Base-by-base conservation (phyloP, 2,888 invertebrate genomes). In the Carabus problematicus region DNA sequence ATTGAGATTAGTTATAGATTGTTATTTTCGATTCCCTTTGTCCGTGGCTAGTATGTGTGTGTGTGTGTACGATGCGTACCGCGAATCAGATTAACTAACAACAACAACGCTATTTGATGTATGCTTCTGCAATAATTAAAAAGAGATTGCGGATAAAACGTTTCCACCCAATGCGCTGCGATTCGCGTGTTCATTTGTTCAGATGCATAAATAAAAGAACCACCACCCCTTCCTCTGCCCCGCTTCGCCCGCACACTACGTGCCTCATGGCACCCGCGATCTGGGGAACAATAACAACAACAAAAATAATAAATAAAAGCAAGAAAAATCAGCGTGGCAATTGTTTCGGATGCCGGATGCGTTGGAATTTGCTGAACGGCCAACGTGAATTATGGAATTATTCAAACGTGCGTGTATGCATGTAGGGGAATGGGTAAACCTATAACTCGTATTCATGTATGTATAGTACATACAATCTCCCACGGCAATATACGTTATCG, bases 101-200 rank as follows among this genome's bases (percentile, higher is more conserved):
- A n/a, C 58, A 14, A 29, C 63, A 59, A 66, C 64, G 43, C 39
- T 49, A 47, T 71, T 69, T 72, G 73, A 73, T 71, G 70, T 71
- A 72, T 72, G 72, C 71, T 72, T 70, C 71, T 70, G 64, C 59
- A 66, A 72, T 73, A 74, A 75, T 74, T 75, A 75, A 74, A 74
- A 74, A 73, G 69, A 70, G 72, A 73, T 74, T 72, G 72, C 62
- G 70, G 72, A 71, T 72, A 70, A 72, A 73, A 61, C 18, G 45
- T 12, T 47, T 49, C 40, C 29, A 29, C 29, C 6, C 29, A n/a
- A n/a, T 29, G 6, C 49, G n/a, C 62, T 47, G 39, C 39, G 62
- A 7, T 19, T 18, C 18, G 12, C n/a, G 41, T 47, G 62, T 39
- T 52, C 62, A 52, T 49, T 62, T 62, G 40, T 52, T 52, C 18